These are phyloP conservation scores for Mylabris phalerata DNA, from an alignment of 1,140 invertebrate species.

Conservation along the genomic window DNA sequence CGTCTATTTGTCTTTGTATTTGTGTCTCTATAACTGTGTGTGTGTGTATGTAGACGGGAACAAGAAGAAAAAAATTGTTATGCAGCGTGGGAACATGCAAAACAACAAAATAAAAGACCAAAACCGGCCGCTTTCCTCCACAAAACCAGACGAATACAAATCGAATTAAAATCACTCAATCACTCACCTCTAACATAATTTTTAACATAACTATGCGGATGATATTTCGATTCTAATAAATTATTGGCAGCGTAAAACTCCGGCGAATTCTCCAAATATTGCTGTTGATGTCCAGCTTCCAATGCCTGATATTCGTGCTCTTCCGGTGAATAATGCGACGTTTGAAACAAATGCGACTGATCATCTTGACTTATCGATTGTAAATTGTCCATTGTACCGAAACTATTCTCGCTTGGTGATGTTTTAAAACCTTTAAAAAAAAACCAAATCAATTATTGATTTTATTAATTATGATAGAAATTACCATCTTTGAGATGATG, in stretches of 20 bases:
- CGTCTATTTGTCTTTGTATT: no score
- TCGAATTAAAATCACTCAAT: not conserved
- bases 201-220: slow-evolving; percentile 58
- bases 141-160: not conserved
- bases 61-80: not conserved
- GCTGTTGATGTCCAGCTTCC: slow-evolving; percentile 49
- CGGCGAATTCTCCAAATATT: slow-evolving; percentile 59
- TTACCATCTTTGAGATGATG: slow-evolving; percentile 41
- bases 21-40: not conserved
- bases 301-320: slow-evolving; percentile 66
- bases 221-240: slow-evolving; percentile 60
- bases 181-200: slow-evolving; percentile 58
- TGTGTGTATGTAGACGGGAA: not conserved
- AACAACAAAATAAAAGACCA: not conserved
- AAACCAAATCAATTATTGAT: slow-evolving; percentile 1
- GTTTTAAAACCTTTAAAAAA: slow-evolving; percentile 29
- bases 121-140: not conserved
- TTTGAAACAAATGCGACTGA: slow-evolving; percentile 35
- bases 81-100: not conserved
- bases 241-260: slow-evolving; percentile 65
- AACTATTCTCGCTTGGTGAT: slow-evolving; percentile 28
- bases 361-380: slow-evolving; percentile 30
- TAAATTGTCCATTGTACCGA: slow-evolving; percentile 25
- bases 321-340: slow-evolving; percentile 51
- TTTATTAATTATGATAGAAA: not conserved